A percentile compares a stretch with the other conserved stretches of the same genome.
phyloP scores from a whole-genome alignment of 2,797 vertebrate genomes.

The Microchirus variegatus region DNA sequence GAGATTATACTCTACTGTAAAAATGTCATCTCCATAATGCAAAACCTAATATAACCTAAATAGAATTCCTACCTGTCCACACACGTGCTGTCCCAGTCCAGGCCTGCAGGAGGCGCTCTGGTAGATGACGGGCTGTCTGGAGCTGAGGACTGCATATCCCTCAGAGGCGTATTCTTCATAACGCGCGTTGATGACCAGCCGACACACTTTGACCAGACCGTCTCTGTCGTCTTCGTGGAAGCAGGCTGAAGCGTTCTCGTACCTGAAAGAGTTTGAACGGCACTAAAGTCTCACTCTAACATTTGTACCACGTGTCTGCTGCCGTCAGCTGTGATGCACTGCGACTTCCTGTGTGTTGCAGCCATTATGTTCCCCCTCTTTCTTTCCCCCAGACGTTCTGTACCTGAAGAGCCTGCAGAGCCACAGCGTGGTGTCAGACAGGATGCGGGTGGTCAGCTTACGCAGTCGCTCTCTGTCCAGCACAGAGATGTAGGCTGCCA shows the following conservation, averaged over 20 bases:
- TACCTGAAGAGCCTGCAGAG: slow-evolving; percentile 97
- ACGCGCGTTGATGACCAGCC: slow-evolving; percentile 89
- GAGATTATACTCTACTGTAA: no score
- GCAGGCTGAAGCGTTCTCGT: slow-evolving; percentile 93
- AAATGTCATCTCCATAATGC: no score
- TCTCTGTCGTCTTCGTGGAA: slow-evolving; percentile 96
- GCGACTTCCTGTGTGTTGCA: no score
- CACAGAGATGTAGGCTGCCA: slow-evolving; percentile 95
- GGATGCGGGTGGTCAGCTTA: slow-evolving; percentile 92
- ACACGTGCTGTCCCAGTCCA: slow-evolving; percentile 92
- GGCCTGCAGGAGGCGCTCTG: slow-evolving; percentile 91
- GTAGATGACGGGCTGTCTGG: slow-evolving; percentile 91
- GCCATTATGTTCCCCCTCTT: no score
- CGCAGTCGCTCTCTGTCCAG: slow-evolving; percentile 89
- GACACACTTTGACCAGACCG: slow-evolving; percentile 92
- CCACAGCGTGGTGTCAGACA: slow-evolving; percentile 96
- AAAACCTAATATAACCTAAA: no score
- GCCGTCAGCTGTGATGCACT: no score
- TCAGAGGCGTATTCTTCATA: slow-evolving; percentile 93
- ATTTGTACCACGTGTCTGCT: no score
- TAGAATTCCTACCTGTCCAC: slow-evolving; percentile 86
- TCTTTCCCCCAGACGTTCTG: no score
- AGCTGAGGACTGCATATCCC: slow-evolving; percentile 85
- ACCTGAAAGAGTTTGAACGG: no score
- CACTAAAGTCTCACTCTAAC: no score